These are phyloP conservation scores for Tonatia bakeri DNA, from an alignment of 2,113 vertebrate species.

Conservation along the genomic window DNA sequence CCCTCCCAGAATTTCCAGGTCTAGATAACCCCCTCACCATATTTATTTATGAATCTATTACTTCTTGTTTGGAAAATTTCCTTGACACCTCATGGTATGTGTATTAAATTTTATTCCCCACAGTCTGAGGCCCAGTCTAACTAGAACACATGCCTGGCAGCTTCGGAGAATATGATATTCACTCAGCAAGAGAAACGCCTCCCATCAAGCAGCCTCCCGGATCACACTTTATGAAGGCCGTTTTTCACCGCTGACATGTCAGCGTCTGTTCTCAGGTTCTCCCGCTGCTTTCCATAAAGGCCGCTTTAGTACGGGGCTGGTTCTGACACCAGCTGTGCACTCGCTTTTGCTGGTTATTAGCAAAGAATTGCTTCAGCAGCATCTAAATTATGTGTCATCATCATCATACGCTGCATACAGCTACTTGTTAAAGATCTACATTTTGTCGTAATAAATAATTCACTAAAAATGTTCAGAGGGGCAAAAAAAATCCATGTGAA, in stretches of 20 bases:
- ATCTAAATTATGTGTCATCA: neutral
- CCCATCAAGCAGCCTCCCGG: neutral
- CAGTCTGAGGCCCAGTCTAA: neutral
- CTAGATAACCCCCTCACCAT: neutral
- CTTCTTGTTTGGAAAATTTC: slow-evolving; percentile 45
- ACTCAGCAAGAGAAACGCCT: slow-evolving; percentile 5
- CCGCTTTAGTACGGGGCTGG: neutral
- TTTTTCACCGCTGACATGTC: slow-evolving; percentile 9
- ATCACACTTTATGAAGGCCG: slow-evolving; percentile 4
- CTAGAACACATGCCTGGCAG: neutral
- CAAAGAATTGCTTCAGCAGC: neutral
- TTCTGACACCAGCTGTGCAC: neutral
- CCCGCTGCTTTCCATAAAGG: slow-evolving; percentile 34
- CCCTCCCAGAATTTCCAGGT: neutral
- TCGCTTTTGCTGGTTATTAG: neutral
- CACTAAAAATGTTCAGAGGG: neutral
- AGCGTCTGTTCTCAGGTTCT: neutral
- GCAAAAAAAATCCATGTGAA: neutral
- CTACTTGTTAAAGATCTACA: neutral
- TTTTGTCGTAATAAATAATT: slow-evolving; percentile 16
- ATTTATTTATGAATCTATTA: slow-evolving; percentile 52
- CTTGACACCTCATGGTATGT: neutral
- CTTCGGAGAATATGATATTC: neutral
- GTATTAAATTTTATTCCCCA: slow-evolving; percentile 12
- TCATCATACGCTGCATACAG: neutral